Evolutionary conservation across 1,140 invertebrate species (phyloP).

Genomic region (Pomacea maculata): DNA sequence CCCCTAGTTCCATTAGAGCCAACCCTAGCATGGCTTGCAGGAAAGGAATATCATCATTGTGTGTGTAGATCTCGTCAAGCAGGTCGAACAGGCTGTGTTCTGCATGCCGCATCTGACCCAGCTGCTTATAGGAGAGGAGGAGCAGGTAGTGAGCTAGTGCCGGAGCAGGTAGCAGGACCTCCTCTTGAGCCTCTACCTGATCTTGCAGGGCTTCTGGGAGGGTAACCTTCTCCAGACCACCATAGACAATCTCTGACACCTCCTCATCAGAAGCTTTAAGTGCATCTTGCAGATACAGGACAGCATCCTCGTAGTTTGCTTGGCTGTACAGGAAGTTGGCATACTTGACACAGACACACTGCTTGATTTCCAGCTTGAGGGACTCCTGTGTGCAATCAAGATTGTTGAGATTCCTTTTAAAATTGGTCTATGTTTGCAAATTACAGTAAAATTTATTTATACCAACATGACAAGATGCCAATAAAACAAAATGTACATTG

Average conservation of each 20-base stretch:
- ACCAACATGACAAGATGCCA: too few relatives aligned
- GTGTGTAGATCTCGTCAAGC: slow-evolving; percentile 48
- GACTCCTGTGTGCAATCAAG: slow-evolving; percentile 40
- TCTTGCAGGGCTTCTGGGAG: slow-evolving; percentile 58
- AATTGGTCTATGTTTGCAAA: neutral
- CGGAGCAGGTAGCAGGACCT: slow-evolving; percentile 54
- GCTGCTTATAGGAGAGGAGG: slow-evolving; percentile 50
- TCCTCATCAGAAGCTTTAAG: slow-evolving; percentile 40
- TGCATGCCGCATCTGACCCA: slow-evolving; percentile 44
- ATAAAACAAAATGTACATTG: too few relatives aligned
- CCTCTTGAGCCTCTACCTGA: slow-evolving; percentile 59
- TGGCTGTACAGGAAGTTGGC: slow-evolving; percentile 61
- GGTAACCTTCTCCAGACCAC: slow-evolving; percentile 59
- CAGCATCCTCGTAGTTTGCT: slow-evolving; percentile 54
- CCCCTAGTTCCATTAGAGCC: slow-evolving; percentile 56
- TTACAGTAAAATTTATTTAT: too few relatives aligned
- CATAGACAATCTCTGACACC: slow-evolving; percentile 49
- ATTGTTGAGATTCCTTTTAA: neutral
- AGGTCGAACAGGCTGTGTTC: slow-evolving; percentile 49
- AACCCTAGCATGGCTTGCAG: slow-evolving; percentile 57
- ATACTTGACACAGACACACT: slow-evolving; percentile 58
- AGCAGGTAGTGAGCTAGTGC: slow-evolving; percentile 54
- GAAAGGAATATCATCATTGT: slow-evolving; percentile 52
- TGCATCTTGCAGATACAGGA: slow-evolving; percentile 51
- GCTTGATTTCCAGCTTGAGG: slow-evolving; percentile 49